phyloP scores from a whole-genome alignment of 2,797 vertebrate species.

The Brotogeris chrysoptera region DNA sequence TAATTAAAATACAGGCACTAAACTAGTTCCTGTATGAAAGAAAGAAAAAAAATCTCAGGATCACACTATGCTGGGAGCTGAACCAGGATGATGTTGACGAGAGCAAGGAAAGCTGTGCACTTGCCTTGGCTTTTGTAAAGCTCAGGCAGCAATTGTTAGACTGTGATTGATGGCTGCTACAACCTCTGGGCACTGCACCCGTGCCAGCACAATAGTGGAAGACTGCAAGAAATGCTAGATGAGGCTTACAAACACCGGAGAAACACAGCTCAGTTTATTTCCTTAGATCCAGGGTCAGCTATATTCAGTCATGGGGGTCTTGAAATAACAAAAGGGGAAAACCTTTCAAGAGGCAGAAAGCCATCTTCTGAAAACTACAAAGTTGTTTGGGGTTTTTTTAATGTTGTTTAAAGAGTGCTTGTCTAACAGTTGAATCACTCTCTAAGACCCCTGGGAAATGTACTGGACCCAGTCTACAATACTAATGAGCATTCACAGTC shows the following conservation, averaged over 20 bases:
- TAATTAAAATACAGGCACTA: not conserved
- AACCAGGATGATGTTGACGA: not conserved
- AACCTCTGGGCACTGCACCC: not conserved
- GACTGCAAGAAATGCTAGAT: not conserved
- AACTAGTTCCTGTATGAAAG: not conserved
- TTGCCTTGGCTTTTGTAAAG: not conserved
- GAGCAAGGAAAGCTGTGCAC: not conserved
- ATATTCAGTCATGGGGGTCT: not conserved
- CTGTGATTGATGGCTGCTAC: not conserved
- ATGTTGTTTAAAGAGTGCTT: not conserved
- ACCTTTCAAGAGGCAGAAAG: conserved; percentile 1
- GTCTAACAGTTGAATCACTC: not conserved
- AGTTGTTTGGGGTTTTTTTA: not conserved
- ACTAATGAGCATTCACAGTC: not conserved
- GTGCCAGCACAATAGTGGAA: not conserved
- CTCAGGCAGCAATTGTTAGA: not conserved
- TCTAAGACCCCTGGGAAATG: not conserved
- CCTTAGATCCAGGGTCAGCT: conserved; percentile 23
- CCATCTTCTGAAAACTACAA: not conserved
- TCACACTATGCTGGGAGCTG: not conserved
- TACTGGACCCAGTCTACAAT: not conserved
- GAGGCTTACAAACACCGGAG: not conserved
- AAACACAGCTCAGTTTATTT: not conserved
- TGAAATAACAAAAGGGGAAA: conserved; percentile 4
- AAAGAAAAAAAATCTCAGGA: not conserved